Percentiles rank a stretch among this genome's conserved stretches.
Conservation (phyloP, 2,888 invertebrate genomes). For the Nomada hirtipes region DNA sequence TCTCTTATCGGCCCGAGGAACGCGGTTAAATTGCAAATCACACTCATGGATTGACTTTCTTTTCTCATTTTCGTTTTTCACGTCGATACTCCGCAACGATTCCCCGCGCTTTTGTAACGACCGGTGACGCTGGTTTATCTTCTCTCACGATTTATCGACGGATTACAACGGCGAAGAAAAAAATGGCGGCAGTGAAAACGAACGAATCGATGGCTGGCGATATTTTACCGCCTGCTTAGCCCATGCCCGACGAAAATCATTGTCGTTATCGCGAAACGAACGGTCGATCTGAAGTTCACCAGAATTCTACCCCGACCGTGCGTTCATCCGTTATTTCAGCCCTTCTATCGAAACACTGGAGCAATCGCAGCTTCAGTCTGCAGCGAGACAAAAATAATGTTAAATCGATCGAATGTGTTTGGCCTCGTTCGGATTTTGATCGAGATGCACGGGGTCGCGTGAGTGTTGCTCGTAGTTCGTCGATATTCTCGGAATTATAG, state of each 20-base stretch:
- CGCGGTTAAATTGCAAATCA: not conserved
- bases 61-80: not conserved
- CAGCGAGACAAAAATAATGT: not conserved
- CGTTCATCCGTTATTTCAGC: conserved; percentile 11
- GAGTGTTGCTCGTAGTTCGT: not conserved
- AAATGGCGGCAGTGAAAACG: conserved; percentile 50
- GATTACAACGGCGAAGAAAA: conserved; percentile 50
- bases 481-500: conserved; percentile 5
- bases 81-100: conserved; percentile 22
- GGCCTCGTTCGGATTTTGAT: no score
- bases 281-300: conserved; percentile 9
- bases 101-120: conserved; percentile 28
- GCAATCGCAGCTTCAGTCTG: conserved; percentile 9
- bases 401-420: not conserved
- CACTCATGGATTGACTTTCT: not conserved
- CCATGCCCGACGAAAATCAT: conserved; percentile 27
- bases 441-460: no score
- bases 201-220: conserved; percentile 43
- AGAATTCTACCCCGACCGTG: not conserved
- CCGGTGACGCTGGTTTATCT: conserved; percentile 40
- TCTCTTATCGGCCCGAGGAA: not conserved
- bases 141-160: conserved; percentile 52
- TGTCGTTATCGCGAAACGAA: conserved; percentile 27
- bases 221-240: conserved; percentile 41
- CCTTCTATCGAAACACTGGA: not conserved